Evolutionary conservation across 2,113 vertebrate species (phyloP), one percentile per base, ranked within the genome.

Genomic region (Nyctibius bracteatus): DNA sequence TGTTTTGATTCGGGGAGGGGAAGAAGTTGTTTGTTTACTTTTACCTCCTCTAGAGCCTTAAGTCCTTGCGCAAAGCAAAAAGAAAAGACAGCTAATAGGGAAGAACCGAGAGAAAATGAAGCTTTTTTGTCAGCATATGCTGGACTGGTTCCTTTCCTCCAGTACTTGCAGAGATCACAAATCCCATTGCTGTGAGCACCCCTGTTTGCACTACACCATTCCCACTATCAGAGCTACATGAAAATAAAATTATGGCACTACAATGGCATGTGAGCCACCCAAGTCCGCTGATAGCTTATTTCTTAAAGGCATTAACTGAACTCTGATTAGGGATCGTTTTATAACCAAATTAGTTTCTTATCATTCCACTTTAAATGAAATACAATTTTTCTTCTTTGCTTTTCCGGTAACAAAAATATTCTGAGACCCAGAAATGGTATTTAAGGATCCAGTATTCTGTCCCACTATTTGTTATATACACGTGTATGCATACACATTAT

Each of bases 11-110:
- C 35, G 35, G 82, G 81, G 19, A 31, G 59, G 9, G 33, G 43
- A 8, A 57, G 57, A 49, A 77, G 61, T 59, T 92, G 92, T 70
- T 94, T 94, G 92, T 95, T 96, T 96, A 90, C 82, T 90, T 96
- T 85, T 88, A 18, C 59, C 93, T 92, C 63, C 85, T 94, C 90
- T 31, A 71, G 63, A 95, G 82, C 63, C 90, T 51, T 15, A 67
- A 86, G 59, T 74, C 86, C 82, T 49, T 21, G 43, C 25, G 77
- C 83, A 44, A 79, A 84, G 89, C 88, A 13, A 55, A 54, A 90
- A 43, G 89, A 30, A 41, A 37, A 68, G 62, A n/a, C 73, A 65
- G 59, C 58, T 80, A 46, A 59, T 3, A 18, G 81, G 71, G 72
- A 49, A 77, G 66, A 54, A 58, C 6, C 21, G 58, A 14, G 28